A percentile compares a stretch with the other conserved stretches of the same genome.
Evolutionary conservation across 2,113 vertebrate genomes (phyloP).

Genomic region (Progne subis): DNA sequence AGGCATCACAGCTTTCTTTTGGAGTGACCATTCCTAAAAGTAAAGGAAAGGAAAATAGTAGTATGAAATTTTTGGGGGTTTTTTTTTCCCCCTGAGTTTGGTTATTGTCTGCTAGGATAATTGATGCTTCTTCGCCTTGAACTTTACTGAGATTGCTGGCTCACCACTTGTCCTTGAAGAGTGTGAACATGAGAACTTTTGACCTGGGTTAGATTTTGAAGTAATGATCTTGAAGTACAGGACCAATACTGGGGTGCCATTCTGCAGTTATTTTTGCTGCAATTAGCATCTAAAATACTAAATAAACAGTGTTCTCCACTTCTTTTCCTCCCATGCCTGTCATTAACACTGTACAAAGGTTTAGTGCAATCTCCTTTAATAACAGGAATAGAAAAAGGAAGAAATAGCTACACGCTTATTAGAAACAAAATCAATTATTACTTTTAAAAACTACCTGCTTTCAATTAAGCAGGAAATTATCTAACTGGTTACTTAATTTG

Average conservation of each 20-base stretch:
- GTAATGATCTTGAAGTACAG: neutral
- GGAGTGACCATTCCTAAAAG: neutral
- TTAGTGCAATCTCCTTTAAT: conserved; percentile 52
- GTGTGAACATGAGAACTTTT: neutral
- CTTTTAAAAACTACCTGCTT: conserved; percentile 83
- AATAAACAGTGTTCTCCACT: neutral
- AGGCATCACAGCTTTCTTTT: neutral
- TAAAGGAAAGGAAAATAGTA: neutral
- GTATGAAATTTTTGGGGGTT: too few relatives aligned
- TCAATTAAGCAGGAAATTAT: conserved; percentile 85
- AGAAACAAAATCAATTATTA: conserved; percentile 81
- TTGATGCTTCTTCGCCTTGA: neutral
- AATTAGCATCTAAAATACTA: neutral
- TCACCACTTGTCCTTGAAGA: neutral
- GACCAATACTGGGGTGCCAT: neutral
- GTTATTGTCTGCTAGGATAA: neutral
- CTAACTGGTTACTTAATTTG: conserved; percentile 82
- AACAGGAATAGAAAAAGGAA: conserved; percentile 54
- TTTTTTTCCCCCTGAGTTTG: neutral
- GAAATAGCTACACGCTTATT: conserved; percentile 65
- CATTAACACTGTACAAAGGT: conserved; percentile 22
- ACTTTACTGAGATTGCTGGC: neutral
- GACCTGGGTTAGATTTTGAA: neutral
- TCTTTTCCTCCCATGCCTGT: neutral
- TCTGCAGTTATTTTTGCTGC: neutral